Percentiles rank a stretch among this genome's conserved stretches.
phyloP scores from a whole-genome alignment of 2,888 invertebrate species.

The Agrotis ipsilon region DNA sequence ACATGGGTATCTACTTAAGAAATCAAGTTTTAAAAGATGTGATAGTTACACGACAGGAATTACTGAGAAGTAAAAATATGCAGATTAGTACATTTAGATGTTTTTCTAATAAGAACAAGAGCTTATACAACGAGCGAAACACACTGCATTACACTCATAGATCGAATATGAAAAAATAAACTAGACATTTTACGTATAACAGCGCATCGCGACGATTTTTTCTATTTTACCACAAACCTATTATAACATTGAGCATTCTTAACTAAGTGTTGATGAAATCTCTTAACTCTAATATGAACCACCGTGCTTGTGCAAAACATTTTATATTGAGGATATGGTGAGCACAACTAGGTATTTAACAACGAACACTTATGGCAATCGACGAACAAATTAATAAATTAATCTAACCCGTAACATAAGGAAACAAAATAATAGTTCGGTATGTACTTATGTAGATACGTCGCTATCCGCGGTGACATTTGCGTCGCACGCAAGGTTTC shows the following conservation, averaged over 20 bases:
- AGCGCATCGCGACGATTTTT: constrained; percentile 76
- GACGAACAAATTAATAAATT: constrained; percentile 81
- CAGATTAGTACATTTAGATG: constrained; percentile 61
- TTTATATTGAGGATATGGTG: constrained; percentile 78
- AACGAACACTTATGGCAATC: constrained; percentile 88
- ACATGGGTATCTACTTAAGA: constrained; percentile 41
- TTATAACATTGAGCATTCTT: constrained; percentile 88
- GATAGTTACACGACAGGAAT: constrained; percentile 46
- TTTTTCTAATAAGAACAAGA: constrained; percentile 57
- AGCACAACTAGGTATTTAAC: constrained; percentile 82
- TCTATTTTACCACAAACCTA: constrained; percentile 72
- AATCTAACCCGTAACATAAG: constrained; percentile 84
- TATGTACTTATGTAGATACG: constrained; percentile 74
- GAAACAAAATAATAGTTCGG: constrained; percentile 74
- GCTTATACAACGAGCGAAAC: constrained; percentile 46
- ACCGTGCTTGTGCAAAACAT: constrained; percentile 86
- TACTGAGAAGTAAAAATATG: constrained; percentile 57
- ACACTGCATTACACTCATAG: constrained; percentile 56
- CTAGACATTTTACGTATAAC: constrained; percentile 76
- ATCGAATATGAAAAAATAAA: constrained; percentile 66
- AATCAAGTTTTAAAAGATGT: constrained; percentile 51
- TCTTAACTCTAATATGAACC: constrained; percentile 81
- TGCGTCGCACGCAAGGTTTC: constrained; percentile 72
- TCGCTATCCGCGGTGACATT: constrained; percentile 82
- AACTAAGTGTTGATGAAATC: constrained; percentile 80